Evolutionary conservation across 2,888 invertebrate species (phyloP), one percentile per base, ranked within the genome.

Genomic region (Eugnorisma glareosa): DNA sequence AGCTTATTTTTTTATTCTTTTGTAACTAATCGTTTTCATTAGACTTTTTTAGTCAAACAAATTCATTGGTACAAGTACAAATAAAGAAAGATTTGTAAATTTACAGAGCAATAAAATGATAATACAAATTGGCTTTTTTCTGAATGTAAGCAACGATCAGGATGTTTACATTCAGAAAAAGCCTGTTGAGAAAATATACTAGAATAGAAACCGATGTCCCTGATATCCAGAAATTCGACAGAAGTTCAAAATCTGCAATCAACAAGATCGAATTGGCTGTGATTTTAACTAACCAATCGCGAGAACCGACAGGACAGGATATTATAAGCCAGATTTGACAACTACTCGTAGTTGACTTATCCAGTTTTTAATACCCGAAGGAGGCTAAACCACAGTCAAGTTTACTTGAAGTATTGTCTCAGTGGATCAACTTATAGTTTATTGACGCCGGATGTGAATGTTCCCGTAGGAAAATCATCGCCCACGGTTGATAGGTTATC

Each of bases 1-100:
- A 21, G 48, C 2, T 45, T 63, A 35, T 73, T 80, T 67, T 73
- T 59, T 28, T n/a, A 24, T 43, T 69, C 7, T 40, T n/a, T 59
- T 37, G 1, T n/a, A 63, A 72, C 0, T 31, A 6, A 80, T 37
- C 15, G 28, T 15, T 54, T 40, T 13, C n/a, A 45, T 64, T 28
- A 57, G 18, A 64, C 35, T 75, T 21, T 31, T 35, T 24, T 37
- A 6, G 2, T 24, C 48, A 51, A 63, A 77, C 61, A 71, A 79
- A 70, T 28, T 48, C 40, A 48, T 40, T 31, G n/a, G n/a, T 68
- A 40, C 24, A 45, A 54, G 10, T n/a, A 24, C 10, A 77, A 79
- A 77, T 70, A 51, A 79, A 61, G 7, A 43, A 48, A 40, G 5
- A 40, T n/a, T 28, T 43, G 3, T 35, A 1, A 66, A 48, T 79